Conservation (phyloP, 2,113 vertebrate genomes). For the Epinephelus cyanopodus region DNA sequence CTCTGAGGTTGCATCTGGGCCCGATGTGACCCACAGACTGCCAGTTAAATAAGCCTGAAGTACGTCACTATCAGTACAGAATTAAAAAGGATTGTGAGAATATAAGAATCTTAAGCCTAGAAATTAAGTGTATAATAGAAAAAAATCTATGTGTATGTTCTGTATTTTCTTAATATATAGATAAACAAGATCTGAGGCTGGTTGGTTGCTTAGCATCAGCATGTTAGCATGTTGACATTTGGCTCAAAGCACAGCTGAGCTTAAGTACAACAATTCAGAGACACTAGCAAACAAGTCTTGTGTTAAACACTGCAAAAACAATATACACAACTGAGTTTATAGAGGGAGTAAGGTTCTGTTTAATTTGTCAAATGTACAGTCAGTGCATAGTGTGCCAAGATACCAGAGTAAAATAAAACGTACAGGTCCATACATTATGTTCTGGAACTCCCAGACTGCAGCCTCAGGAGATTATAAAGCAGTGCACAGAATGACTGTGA, state of each 20-base stretch:
- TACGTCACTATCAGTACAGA: neutral
- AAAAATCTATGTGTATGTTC: neutral
- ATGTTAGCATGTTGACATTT: neutral
- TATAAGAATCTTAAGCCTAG: neutral
- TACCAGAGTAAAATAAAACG: neutral
- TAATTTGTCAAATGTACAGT: neutral
- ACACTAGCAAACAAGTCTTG: neutral
- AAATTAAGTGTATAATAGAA: neutral
- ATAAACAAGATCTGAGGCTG: neutral
- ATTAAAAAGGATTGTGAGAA: neutral
- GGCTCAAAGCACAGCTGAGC: neutral
- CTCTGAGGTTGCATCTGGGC: no score
- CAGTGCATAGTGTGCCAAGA: neutral
- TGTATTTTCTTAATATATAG: neutral
- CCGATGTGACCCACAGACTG: no score
- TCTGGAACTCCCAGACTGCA: neutral
- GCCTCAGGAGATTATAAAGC: neutral
- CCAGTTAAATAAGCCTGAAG: no score
- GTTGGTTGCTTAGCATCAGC: neutral
- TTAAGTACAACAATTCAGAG: neutral
- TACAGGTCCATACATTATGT: neutral
- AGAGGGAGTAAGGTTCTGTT: neutral
- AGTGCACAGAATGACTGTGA: slow-evolving; percentile 3
- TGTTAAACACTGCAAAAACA: neutral
- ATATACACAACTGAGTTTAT: neutral